A percentile compares a stretch with the other conserved stretches of the same genome.
These are phyloP conservation scores for Diogma glabrata DNA, from an alignment of 2,888 invertebrate genomes.

Conservation along the genomic window DNA sequence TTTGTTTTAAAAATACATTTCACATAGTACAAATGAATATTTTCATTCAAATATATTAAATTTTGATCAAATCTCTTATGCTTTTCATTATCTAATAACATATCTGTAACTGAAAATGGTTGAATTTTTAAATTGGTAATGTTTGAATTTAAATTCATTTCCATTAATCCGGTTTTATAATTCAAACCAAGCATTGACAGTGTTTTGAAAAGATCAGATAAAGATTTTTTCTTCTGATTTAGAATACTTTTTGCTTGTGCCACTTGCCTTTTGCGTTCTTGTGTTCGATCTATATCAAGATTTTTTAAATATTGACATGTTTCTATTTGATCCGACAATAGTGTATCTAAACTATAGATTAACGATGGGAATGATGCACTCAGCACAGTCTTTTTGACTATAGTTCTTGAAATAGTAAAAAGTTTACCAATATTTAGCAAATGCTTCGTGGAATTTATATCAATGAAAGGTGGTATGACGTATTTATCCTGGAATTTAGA, in stretches of 20 bases:
- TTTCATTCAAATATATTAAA: conserved; percentile 30
- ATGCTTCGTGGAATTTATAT: conserved; percentile 16
- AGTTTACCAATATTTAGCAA: conserved; percentile 35
- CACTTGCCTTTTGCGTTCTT: conserved; percentile 56
- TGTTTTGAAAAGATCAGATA: conserved; percentile 76
- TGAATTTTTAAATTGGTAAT: conserved; percentile 51
- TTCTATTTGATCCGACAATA: conserved; percentile 53
- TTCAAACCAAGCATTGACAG: conserved; percentile 65
- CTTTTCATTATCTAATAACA: conserved; percentile 43
- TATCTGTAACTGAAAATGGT: conserved; percentile 56
- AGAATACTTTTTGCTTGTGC: conserved; percentile 69
- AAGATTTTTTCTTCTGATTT: conserved; percentile 71
- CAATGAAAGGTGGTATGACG: not conserved
- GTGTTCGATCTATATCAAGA: conserved; percentile 42
- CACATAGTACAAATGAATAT: conserved; percentile 31
- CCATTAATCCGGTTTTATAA: conserved; percentile 64
- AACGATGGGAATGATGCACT: conserved; percentile 46
- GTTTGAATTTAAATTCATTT: conserved; percentile 41
- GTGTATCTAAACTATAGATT: conserved; percentile 51
- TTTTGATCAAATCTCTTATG: conserved; percentile 38
- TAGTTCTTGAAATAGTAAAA: conserved; percentile 47
- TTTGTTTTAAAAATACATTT: conserved; percentile 34
- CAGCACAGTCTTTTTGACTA: conserved; percentile 52
- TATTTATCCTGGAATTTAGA: conserved; percentile 1
- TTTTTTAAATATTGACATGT: conserved; percentile 55